These are phyloP conservation scores for Ochropleura plecta DNA, from an alignment of 2,888 invertebrate genomes.

Conservation along the genomic window DNA sequence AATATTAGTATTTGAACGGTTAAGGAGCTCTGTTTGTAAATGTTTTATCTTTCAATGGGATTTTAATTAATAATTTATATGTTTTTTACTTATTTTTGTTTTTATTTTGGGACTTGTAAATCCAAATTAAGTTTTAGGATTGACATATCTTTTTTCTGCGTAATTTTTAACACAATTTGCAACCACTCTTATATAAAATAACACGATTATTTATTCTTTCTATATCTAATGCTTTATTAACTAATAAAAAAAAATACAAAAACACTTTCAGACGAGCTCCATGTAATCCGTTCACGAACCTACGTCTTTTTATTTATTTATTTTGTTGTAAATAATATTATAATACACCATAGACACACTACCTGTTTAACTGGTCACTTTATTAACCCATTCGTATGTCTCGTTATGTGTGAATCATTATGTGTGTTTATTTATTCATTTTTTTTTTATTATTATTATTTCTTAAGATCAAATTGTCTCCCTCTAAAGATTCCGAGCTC, in stretches of 20 bases:
- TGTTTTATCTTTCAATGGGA: constrained; percentile 51
- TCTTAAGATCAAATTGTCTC: constrained; percentile 85
- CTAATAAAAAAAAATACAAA: constrained; percentile 33
- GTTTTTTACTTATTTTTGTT: background rate
- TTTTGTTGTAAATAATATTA: constrained; percentile 78
- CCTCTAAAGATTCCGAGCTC: constrained; percentile 89
- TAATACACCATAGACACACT: constrained; percentile 82
- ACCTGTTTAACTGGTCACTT: constrained; percentile 80
- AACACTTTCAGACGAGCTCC: constrained; percentile 74
- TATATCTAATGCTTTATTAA: constrained; percentile 50
- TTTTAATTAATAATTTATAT: background rate
- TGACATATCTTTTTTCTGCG: constrained; percentile 26
- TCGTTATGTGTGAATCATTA: constrained; percentile 79
- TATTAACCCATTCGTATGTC: constrained; percentile 86
- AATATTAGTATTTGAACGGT: constrained; percentile 41
- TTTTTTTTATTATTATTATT: constrained; percentile 68
- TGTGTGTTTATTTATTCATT: constrained; percentile 79
- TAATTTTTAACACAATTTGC: constrained; percentile 41
- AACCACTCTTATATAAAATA: constrained; percentile 46
- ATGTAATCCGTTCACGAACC: constrained; percentile 65
- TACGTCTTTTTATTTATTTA: constrained; percentile 64
- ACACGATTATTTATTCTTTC: constrained; percentile 31
- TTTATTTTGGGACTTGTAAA: constrained; percentile 31
- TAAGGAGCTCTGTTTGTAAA: constrained; percentile 77
- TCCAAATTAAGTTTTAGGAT: constrained; percentile 34